Evolutionary conservation across 2,113 vertebrate species (phyloP).

Genomic region (Okapia johnstoni): DNA sequence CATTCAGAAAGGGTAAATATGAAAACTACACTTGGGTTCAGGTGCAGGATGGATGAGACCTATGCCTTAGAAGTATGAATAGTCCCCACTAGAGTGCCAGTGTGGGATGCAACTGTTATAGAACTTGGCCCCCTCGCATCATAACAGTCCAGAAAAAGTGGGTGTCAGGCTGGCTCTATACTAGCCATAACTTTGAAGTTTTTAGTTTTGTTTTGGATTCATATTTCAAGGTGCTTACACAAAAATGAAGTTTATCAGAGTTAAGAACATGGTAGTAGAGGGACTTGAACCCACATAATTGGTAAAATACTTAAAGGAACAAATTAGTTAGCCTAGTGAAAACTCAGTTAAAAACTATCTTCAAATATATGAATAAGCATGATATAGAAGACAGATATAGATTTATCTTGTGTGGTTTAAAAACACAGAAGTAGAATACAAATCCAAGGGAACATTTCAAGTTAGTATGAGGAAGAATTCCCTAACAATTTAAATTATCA

Average conservation of each 20-base stretch:
- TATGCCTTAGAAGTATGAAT: neutral
- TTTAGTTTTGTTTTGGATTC: neutral
- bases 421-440: neutral
- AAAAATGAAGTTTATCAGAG: neutral
- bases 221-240: neutral
- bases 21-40: neutral
- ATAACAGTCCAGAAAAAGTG: accelerated
- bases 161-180: neutral
- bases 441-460: neutral
- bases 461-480: neutral
- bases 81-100: neutral
- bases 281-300: neutral
- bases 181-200: neutral
- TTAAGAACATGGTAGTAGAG: neutral
- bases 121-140: too few relatives aligned
- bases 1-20: neutral
- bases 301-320: neutral
- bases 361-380: neutral
- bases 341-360: neutral
- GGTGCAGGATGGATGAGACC: neutral
- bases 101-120: neutral
- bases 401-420: neutral
- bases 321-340: neutral
- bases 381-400: neutral
- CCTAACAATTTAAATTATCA: neutral